A percentile compares a stretch with the other conserved stretches of the same genome.
phyloP scores from a whole-genome alignment of 1,140 invertebrate species.

The Pogonomyrmex californicus region DNA sequence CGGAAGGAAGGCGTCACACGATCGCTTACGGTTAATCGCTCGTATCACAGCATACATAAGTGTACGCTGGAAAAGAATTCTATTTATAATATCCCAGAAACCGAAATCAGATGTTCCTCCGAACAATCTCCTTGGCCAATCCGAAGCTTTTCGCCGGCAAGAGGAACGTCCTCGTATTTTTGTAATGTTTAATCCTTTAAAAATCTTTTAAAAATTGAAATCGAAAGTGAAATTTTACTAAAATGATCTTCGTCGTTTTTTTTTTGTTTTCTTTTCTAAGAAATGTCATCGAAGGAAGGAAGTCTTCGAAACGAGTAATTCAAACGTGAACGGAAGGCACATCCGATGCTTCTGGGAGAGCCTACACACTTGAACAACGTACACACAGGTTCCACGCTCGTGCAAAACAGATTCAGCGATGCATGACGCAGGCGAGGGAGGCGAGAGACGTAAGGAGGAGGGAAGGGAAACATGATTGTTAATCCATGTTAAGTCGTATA shows the following conservation, averaged over 20 bases:
- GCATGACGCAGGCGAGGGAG: constrained; percentile 16
- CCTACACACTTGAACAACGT: constrained; percentile 73
- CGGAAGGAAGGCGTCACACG: neutral
- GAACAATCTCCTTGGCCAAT: constrained; percentile 3
- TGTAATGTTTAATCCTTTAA: neutral
- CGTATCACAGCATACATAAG: neutral
- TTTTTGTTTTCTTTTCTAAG: neutral
- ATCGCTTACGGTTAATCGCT: constrained; percentile 30
- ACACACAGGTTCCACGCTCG: constrained; percentile 79
- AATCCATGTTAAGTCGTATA: constrained; percentile 24
- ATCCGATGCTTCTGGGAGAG: neutral
- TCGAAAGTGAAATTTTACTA: neutral
- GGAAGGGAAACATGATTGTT: neutral
- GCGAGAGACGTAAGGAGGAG: neutral
- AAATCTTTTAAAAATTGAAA: too few species aligned
- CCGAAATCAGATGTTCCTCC: neutral
- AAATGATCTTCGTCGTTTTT: neutral
- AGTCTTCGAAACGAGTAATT: neutral
- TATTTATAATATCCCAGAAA: neutral
- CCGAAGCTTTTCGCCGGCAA: neutral
- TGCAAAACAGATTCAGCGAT: constrained; percentile 61
- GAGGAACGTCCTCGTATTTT: neutral
- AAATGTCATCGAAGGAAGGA: neutral
- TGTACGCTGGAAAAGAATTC: neutral
- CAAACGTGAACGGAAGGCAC: neutral